Evolutionary conservation across 2,888 invertebrate genomes (phyloP).

Genomic region (Scaptomyza parva): DNA sequence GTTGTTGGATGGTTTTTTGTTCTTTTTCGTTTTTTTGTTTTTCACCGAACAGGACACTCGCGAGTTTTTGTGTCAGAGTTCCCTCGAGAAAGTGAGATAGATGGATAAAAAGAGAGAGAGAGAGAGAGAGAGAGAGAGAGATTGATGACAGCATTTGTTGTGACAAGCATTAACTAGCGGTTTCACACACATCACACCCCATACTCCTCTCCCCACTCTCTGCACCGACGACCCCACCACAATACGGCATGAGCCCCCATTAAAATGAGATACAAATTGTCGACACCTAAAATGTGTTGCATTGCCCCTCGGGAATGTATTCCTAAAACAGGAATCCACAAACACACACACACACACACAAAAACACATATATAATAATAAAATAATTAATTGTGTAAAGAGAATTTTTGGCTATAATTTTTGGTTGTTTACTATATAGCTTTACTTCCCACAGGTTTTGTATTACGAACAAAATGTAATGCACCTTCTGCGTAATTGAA

Average conservation of each 20-base stretch:
- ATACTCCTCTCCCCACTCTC: neutral
- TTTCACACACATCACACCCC: constrained; percentile 61
- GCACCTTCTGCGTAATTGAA: constrained; percentile 71
- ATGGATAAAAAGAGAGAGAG: neutral
- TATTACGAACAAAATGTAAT: constrained; percentile 55
- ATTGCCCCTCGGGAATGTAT: constrained; percentile 15
- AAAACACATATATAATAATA: constrained; percentile 66
- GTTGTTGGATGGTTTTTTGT: constrained; percentile 42
- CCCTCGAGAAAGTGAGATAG: constrained; percentile 40
- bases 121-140: constrained; percentile 34
- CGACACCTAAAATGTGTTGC: constrained; percentile 53
- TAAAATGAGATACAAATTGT: constrained; percentile 62
- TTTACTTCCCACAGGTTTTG: constrained; percentile 77
- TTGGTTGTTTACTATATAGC: constrained; percentile 54
- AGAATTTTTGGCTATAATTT: constrained; percentile 38
- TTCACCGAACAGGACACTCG: constrained; percentile 51
- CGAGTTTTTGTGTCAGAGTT: constrained; percentile 13
- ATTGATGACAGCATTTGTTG: constrained; percentile 78
- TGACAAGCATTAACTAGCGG: constrained; percentile 77
- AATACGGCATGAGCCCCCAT: constrained; percentile 23
- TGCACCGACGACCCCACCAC: constrained; percentile 21
- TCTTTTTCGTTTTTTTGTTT: constrained; percentile 4
- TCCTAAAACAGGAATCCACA: neutral
- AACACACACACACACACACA: neutral
- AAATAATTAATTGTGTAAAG: constrained; percentile 70